Evolutionary conservation across 2,888 invertebrate species (phyloP), one percentile per base, ranked within the genome.

Genomic region (Aphidius colemani): DNA sequence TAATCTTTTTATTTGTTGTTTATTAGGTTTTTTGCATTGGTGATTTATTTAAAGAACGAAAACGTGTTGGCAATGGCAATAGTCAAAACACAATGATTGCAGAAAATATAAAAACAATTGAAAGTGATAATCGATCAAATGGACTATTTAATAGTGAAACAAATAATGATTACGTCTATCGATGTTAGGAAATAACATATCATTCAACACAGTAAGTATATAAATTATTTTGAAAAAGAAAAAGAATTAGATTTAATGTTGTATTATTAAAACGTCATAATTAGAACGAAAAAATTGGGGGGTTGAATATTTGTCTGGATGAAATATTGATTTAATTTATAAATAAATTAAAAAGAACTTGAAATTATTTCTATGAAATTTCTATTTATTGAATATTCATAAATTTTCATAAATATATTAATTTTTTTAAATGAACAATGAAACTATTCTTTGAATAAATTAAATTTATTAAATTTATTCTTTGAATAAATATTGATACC

Each of bases 71-170:
- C 30, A 30, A 30, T 30, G 30, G 5, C 5, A 30, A 30, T 30
- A 5, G 30, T 30, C 30, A 30, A 30, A 30, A 30, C 30, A 30
- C 30, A 53, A 46, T 39, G 46, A 45, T 11, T 11, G 39, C 39
- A 10, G 57, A 57, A 46, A 57, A 57, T 46, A 9, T 57, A 46
- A 46, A 45, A 10, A 7, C 57, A n/a, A 62, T 61, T 45, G 79
- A 80, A 51, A 80, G 79, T 67, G 81, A 81, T 58, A 70, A 71
- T 40, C 74, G 72, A 64, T 74, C 72, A 58, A 74, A 75, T 53
- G 79, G 77, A 71, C 80, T 81, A 82, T 82, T 82, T 80, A 82
- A 80, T 82, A 82, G 80, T 73, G 82, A 79, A 73, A 76, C 75
- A 73, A 71, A 74, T 30, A 30, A 5, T 69, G 78, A 79, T 74